Conservation (phyloP, 37 sponge, comb jelly and placozoan genomes). For the Chondrilla cf. caribensis region DNA sequence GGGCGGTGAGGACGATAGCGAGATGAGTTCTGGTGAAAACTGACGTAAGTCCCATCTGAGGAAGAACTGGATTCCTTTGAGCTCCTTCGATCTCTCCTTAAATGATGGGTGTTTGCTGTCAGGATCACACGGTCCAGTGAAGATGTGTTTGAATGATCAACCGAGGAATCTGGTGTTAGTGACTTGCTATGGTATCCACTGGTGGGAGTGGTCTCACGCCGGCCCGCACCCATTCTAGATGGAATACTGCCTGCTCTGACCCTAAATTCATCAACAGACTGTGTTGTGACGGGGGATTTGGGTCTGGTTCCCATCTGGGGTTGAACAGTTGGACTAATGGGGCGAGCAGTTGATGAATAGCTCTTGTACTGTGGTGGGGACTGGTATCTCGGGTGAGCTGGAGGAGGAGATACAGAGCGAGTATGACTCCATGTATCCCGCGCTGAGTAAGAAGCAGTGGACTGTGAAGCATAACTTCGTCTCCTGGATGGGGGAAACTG, state of each 20-base stretch:
- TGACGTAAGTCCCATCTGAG: background rate
- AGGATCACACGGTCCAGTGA: background rate
- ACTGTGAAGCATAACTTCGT: background rate
- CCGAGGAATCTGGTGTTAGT: background rate
- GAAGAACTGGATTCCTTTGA: slow-evolving; percentile 21
- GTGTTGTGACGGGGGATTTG: background rate
- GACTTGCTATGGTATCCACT: slow-evolving; percentile 1
- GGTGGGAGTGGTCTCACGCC: background rate
- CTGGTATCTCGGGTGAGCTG: background rate
- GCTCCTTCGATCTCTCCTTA: background rate
- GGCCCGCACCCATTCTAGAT: background rate
- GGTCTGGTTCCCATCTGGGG: background rate
- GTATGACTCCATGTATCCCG: background rate
- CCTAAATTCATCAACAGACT: background rate
- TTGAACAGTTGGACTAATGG: background rate
- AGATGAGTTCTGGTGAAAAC: background rate
- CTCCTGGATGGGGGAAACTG: background rate
- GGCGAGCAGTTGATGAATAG: too few relatives aligned
- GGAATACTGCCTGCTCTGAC: background rate
- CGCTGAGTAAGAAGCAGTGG: background rate
- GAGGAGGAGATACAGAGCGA: background rate
- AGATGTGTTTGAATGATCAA: background rate
- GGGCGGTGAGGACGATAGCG: background rate
- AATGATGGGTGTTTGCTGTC: background rate
- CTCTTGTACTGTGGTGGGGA: background rate